Evolutionary conservation across 2,888 invertebrate species (phyloP).

Genomic region (Chironomus tentans): DNA sequence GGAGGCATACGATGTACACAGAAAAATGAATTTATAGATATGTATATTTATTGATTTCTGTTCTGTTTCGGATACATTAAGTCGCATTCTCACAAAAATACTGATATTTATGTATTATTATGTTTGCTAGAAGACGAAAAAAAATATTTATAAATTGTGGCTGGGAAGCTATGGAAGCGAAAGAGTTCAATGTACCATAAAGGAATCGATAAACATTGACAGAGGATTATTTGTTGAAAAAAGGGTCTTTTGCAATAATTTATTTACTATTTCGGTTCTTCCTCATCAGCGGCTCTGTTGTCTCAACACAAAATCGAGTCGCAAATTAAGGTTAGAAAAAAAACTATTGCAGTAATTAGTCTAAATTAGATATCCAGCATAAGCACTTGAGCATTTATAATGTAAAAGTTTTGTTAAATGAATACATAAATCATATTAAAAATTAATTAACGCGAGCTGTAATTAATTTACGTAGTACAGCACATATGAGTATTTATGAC

Average conservation of each 20-base stretch:
- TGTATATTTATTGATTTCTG: neutral
- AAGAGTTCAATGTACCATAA: conserved; percentile 1
- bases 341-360: neutral
- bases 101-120: neutral
- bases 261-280: neutral
- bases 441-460: neutral
- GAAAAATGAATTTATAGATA: neutral
- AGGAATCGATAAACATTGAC: conserved; percentile 3
- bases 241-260: neutral
- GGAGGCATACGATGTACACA: neutral
- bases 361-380: neutral
- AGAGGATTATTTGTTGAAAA: neutral
- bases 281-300: neutral
- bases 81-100: neutral
- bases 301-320: too few species aligned
- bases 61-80: neutral
- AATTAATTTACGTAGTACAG: neutral
- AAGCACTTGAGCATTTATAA: neutral
- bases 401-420: neutral
- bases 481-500: neutral
- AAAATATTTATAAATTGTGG: neutral
- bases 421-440: conserved; percentile 9
- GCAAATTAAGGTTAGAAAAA: neutral
- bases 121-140: neutral
- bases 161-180: neutral